Percentiles rank a stretch among this genome's conserved stretches.
These are phyloP conservation scores for Patella caerulea DNA, from an alignment of 2,888 invertebrate genomes.

Conservation along the genomic window DNA sequence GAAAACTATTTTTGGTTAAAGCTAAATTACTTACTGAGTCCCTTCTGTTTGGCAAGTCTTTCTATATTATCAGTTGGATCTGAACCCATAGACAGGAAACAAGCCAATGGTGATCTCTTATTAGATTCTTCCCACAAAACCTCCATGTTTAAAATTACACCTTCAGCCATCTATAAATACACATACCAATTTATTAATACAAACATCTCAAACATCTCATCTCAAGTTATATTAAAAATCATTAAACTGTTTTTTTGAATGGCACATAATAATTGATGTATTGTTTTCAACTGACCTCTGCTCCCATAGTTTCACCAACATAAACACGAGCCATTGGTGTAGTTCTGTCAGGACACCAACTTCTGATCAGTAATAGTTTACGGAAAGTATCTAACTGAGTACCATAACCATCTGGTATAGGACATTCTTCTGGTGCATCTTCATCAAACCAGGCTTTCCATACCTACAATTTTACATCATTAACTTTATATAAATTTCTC, in stretches of 20 bases:
- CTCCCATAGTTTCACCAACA: slow-evolving; percentile 70
- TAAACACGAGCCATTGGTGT: slow-evolving; percentile 72
- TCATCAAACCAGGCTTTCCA: slow-evolving; percentile 73
- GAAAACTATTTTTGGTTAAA: neutral
- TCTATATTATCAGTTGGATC: slow-evolving; percentile 97
- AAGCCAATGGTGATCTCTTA: slow-evolving; percentile 88
- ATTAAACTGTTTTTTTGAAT: neutral
- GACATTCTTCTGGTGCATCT: slow-evolving; percentile 70
- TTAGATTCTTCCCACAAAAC: slow-evolving; percentile 91
- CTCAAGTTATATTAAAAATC: neutral
- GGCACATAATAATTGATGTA: neutral
- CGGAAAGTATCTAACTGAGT: slow-evolving; percentile 68
- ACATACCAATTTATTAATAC: slow-evolving; percentile 13
- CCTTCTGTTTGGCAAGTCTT: slow-evolving; percentile 86
- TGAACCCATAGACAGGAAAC: slow-evolving; percentile 93
- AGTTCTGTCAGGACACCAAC: slow-evolving; percentile 71
- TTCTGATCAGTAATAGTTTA: slow-evolving; percentile 69
- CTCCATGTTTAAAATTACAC: slow-evolving; percentile 92
- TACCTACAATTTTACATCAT: slow-evolving; percentile 43
- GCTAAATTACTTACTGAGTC: slow-evolving; percentile 79
- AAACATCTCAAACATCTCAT: neutral
- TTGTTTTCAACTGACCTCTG: slow-evolving; percentile 48
- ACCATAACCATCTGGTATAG: slow-evolving; percentile 70
- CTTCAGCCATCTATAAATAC: slow-evolving; percentile 79
- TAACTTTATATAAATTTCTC: too few species aligned